Percentiles rank a stretch among this genome's conserved stretches.
phyloP scores from a whole-genome alignment of 2,888 invertebrate species.

The Drosophila quinaria region DNA sequence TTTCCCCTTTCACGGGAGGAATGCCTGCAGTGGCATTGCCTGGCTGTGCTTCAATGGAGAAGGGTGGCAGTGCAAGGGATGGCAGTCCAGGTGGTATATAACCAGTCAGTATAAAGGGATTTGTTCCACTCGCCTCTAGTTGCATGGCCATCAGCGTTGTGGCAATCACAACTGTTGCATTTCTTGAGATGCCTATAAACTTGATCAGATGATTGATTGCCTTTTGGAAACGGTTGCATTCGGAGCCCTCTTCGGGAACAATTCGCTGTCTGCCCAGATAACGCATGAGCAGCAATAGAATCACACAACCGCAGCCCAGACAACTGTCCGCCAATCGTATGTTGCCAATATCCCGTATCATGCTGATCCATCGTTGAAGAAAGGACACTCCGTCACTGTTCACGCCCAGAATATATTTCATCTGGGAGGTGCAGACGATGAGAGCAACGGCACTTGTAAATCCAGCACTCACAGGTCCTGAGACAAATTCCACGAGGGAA shows the following conservation, averaged over 20 bases:
- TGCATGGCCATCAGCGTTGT: constrained; percentile 89
- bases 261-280: constrained; percentile 89
- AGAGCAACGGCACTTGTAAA: constrained; percentile 96
- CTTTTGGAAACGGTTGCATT: constrained; percentile 86
- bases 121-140: constrained; percentile 87
- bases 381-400: constrained; percentile 91
- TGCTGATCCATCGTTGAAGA: constrained; percentile 91
- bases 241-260: constrained; percentile 87
- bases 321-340: constrained; percentile 90
- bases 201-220: constrained; percentile 89
- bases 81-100: constrained; percentile 92
- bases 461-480: constrained; percentile 94
- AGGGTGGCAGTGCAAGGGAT: constrained; percentile 88
- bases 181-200: constrained; percentile 92
- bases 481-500: constrained; percentile 95
- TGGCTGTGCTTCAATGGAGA: constrained; percentile 87
- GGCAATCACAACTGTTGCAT: constrained; percentile 91
- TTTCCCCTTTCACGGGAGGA: constrained; percentile 59
- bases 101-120: constrained; percentile 89
- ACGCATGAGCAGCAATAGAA: constrained; percentile 90
- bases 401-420: constrained; percentile 93
- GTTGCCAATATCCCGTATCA: constrained; percentile 89
- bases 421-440: constrained; percentile 94
- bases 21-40: constrained; percentile 75
- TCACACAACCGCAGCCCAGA: constrained; percentile 91